phyloP scores from a whole-genome alignment of 2,888 invertebrate genomes.

The Plebejus argus region DNA sequence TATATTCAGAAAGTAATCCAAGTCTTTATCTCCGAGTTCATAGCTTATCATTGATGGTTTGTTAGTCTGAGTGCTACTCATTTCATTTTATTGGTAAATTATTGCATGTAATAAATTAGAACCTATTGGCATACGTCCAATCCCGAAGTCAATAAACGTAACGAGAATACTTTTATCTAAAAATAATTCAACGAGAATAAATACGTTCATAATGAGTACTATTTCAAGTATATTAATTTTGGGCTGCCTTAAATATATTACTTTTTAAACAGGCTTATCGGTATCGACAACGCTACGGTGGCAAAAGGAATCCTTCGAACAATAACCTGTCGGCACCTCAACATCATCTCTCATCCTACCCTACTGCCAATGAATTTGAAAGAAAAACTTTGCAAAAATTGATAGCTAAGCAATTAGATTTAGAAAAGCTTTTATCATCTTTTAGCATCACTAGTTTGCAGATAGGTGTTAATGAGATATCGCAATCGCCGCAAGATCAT shows the following conservation, averaged over 20 bases:
- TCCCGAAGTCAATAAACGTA: constrained; percentile 38
- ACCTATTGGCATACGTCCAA: constrained; percentile 64
- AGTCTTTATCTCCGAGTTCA: constrained; percentile 2
- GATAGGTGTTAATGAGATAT: constrained; percentile 64
- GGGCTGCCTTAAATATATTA: constrained; percentile 48
- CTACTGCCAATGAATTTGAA: constrained; percentile 53
- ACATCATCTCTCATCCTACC: constrained; percentile 56
- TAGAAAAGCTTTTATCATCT: constrained; percentile 67
- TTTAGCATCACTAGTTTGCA: constrained; percentile 62
- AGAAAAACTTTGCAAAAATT: constrained; percentile 63
- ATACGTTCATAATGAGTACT: constrained; percentile 1
- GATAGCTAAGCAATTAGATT: constrained; percentile 68
- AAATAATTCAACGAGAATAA: constrained; percentile 16
- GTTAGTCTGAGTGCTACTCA: constrained; percentile 27
- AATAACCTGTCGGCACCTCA: constrained; percentile 56
- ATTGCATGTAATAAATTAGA: constrained; percentile 55
- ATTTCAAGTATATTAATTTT: constrained; percentile 21
- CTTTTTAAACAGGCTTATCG: constrained; percentile 75
- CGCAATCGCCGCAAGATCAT: constrained; percentile 68
- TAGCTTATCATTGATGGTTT: constrained; percentile 19
- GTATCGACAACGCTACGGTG: constrained; percentile 70
- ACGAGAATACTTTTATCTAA: constrained; percentile 28
- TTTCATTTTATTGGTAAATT: constrained; percentile 20
- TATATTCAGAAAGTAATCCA: neutral
- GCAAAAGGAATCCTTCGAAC: constrained; percentile 63